Evolutionary conservation across 2,797 vertebrate genomes (phyloP).

Genomic region (Columba guinea): DNA sequence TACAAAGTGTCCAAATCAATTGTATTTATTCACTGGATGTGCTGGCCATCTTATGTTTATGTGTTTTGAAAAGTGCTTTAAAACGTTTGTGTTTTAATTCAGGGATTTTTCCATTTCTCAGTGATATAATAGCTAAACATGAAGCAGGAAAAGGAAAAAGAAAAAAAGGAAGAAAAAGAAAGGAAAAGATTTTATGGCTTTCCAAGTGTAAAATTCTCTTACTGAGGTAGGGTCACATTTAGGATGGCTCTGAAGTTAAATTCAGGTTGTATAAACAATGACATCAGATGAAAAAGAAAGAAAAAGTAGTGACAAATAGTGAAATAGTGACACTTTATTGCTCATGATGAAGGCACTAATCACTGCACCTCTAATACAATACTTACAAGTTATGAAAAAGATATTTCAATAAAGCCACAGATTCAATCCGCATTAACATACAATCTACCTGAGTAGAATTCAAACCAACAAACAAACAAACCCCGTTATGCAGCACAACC

Average conservation of each 20-base stretch:
- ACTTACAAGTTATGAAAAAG: neutral
- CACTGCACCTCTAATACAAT: neutral
- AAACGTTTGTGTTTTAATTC: neutral
- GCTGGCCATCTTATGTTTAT: neutral
- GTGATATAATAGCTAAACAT: neutral
- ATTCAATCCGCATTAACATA: neutral
- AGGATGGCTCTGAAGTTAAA: neutral
- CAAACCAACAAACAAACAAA: neutral
- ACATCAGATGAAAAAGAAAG: neutral
- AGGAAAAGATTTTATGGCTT: neutral
- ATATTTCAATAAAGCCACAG: fast-evolving
- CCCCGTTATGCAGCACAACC: neutral
- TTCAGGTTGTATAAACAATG: neutral
- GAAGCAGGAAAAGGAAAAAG: neutral
- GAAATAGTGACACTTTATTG: neutral
- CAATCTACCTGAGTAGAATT: fast-evolving
- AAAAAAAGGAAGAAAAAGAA: neutral
- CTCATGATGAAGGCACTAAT: neutral
- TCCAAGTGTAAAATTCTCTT: neutral
- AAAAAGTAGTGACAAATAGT: neutral
- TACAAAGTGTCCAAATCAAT: neutral
- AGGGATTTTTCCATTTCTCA: neutral
- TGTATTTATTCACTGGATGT: neutral
- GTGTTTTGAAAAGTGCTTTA: neutral
- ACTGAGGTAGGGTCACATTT: neutral